Percentiles rank a stretch among this genome's conserved stretches.
Evolutionary conservation across 2,797 vertebrate genomes (phyloP).

Genomic region (Manis javanica): DNA sequence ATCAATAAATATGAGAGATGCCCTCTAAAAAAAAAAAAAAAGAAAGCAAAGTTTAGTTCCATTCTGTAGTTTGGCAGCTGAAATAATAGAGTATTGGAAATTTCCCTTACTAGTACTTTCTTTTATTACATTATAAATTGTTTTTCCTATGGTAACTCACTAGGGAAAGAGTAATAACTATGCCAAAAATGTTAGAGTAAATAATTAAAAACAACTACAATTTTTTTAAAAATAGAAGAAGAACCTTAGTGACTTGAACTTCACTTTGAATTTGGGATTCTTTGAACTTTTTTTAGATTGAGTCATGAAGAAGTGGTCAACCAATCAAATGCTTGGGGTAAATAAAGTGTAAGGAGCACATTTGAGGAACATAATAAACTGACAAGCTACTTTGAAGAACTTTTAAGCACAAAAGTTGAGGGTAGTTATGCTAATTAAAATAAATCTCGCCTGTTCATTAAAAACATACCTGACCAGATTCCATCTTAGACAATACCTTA

Average conservation of each 20-base stretch:
- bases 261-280: background rate
- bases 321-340: background rate
- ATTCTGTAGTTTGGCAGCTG: too few relatives aligned
- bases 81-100: too few relatives aligned
- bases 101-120: too few relatives aligned
- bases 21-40: too few relatives aligned
- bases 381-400: background rate
- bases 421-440: background rate
- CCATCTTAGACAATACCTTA: background rate
- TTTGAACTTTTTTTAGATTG: conserved; percentile 1
- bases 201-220: too few relatives aligned
- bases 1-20: too few relatives aligned
- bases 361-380: conserved; percentile 9
- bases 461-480: background rate
- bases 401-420: conserved; percentile 1
- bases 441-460: background rate
- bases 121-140: too few relatives aligned
- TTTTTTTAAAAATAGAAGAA: background rate
- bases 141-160: too few relatives aligned
- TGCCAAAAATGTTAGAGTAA: too few relatives aligned
- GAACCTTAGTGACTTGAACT: background rate
- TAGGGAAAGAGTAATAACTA: too few relatives aligned
- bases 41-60: too few relatives aligned
- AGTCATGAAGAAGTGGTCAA: background rate
- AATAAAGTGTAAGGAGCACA: background rate